Base-by-base conservation (phyloP, 1,140 invertebrate species). In the Drosophila baimaii region DNA sequence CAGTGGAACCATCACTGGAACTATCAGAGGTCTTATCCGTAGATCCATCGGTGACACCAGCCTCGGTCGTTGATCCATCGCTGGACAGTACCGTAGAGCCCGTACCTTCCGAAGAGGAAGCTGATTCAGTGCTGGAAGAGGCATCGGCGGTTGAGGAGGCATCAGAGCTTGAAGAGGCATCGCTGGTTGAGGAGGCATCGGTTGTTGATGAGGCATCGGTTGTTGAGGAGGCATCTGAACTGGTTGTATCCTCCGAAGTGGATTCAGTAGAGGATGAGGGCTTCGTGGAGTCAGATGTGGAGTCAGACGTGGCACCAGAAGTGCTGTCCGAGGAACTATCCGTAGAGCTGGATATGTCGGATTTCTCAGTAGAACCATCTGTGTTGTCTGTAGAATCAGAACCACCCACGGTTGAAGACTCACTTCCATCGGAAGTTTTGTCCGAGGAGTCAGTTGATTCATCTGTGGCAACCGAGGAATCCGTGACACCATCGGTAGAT, bases 161-260 rank as follows among this genome's bases (percentile, higher is more conserved):
- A 9, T 70, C 68, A 0, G 49, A 35, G 19, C 35, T 41, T 5
- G 44, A 52, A 21, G 72, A 65, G 2, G n/a, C 65, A 29, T 64
- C 77, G 12, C 43, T 69, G 7, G 56, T 61, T 1, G 72, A 51
- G 5, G 62, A 56, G 9, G 23, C 33, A 4, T 35, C 77, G 5
- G 43, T 68, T 7, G 63, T 57, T 10, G 62, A 66, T 0, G 70
- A 59, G 2, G 25, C 43, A 27, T 41, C 57, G 46, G 39, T 35
- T 9, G 70, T 71, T 3, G 80, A 61, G 0, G 80, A 65, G 29
- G 51, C 31, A n/a, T 79, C 72, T 2, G 83, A 78, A 8, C 74
- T 47, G 6, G 80, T 79, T 8, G 82, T 76, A 15, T 76, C 76
- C 47, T 79, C 74, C 0, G 78, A 77, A 12, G 76, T 63, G 37